These are phyloP conservation scores for Caenorhabditis wallacei DNA, from an alignment of 2,888 invertebrate species.

Conservation along the genomic window DNA sequence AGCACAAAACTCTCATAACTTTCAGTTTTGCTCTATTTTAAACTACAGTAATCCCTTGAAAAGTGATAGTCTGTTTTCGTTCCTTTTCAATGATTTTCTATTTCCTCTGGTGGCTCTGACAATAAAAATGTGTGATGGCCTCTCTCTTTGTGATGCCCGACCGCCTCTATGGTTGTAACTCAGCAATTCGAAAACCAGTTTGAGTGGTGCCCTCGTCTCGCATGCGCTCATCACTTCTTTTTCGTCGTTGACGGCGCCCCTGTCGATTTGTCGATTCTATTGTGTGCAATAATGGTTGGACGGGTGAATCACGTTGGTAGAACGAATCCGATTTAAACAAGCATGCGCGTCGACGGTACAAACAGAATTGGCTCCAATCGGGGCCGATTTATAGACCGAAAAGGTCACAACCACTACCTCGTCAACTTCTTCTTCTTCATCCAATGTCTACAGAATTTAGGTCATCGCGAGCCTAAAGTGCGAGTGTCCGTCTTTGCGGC, in stretches of 20 bases:
- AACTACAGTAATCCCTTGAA: neutral
- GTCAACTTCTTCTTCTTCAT: slow-evolving; percentile 19
- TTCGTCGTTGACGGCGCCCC: slow-evolving; percentile 37
- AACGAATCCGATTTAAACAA: slow-evolving; percentile 56
- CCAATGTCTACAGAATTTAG: slow-evolving; percentile 37
- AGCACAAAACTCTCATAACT: no score
- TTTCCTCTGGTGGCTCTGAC: slow-evolving; percentile 51
- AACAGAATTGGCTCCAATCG: slow-evolving; percentile 60
- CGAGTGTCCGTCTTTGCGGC: slow-evolving; percentile 53
- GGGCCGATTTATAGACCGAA: slow-evolving; percentile 50
- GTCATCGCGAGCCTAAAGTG: slow-evolving; percentile 61
- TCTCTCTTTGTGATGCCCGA: slow-evolving; percentile 42
- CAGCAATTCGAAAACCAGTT: slow-evolving; percentile 56
- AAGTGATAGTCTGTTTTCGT: slow-evolving; percentile 2
- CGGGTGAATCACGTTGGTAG: slow-evolving; percentile 58
- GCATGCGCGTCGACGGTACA: neutral
- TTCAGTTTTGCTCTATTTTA: neutral
- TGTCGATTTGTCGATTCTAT: slow-evolving; percentile 58
- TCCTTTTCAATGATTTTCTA: slow-evolving; percentile 28
- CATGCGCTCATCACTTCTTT: slow-evolving; percentile 54
- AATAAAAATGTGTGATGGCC: slow-evolving; percentile 47
- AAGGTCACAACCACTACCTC: slow-evolving; percentile 8
- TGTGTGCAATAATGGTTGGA: slow-evolving; percentile 59
- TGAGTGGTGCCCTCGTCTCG: slow-evolving; percentile 52
- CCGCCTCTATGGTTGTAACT: slow-evolving; percentile 50